phyloP scores from a whole-genome alignment of 2,888 invertebrate species.

The Bombylius discolor region DNA sequence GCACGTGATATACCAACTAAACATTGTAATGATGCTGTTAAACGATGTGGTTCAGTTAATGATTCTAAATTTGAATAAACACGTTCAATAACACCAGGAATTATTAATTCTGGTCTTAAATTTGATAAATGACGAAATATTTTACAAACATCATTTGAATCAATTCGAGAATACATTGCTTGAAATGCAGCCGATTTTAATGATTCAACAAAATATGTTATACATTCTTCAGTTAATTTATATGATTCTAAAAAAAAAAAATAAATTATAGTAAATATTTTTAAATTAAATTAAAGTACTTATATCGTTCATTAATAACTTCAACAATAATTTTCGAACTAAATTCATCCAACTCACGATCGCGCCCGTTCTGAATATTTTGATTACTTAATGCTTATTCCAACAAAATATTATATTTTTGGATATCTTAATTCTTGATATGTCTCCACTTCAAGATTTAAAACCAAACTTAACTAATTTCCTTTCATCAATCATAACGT shows the following conservation, averaged over 20 bases:
- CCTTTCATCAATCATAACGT: no score
- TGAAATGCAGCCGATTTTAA: conserved; percentile 61
- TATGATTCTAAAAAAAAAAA: conserved; percentile 43
- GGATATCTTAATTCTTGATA: no score
- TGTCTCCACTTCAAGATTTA: no score
- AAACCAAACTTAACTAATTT: no score
- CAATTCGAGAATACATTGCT: conserved; percentile 64
- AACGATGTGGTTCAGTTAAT: conserved; percentile 76
- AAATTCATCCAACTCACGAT: no score
- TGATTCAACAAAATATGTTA: conserved; percentile 66
- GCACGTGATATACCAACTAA: conserved; percentile 56
- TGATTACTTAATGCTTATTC: no score
- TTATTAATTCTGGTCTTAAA: conserved; percentile 66
- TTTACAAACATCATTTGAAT: conserved; percentile 47
- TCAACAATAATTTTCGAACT: no score
- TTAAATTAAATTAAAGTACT: no score
- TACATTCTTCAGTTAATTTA: conserved; percentile 63
- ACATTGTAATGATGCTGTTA: conserved; percentile 58
- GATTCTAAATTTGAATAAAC: conserved; percentile 70
- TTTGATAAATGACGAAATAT: conserved; percentile 64
- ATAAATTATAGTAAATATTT: no score
- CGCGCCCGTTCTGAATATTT: no score
- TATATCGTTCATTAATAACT: no score
- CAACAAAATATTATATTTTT: no score
- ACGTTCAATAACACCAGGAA: conserved; percentile 70